Evolutionary conservation across 2,113 vertebrate species (phyloP), one percentile per base, ranked within the genome.

Genomic region (Malurus cyaneus): DNA sequence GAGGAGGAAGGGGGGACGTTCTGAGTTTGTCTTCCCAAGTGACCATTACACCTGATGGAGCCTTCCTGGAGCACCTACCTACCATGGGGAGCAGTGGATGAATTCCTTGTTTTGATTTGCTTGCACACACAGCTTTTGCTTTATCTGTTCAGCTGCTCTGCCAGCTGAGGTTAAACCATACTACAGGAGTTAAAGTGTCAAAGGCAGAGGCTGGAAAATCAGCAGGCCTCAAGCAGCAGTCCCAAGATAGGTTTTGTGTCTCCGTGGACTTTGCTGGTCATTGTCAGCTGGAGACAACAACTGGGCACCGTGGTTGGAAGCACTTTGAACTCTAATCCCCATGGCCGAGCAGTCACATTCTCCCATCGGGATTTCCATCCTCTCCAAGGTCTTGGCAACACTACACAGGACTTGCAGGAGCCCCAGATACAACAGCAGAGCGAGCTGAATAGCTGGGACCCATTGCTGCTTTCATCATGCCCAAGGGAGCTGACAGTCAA

Each of bases 261-360:
- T 94, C 74, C 25, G 2, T 94, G 91, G 67, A 61, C 83, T 93
- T 86, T 83, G 54, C 94, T 88, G 71, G 66, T 56, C 71, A 88
- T 88, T 93, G 88, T 93, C 91, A 92, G 76, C 79, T 57, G 82
- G 76, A 95, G 59, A 88, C 61, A 93, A 53, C 69, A 88, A 74
- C 71, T 17, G 39, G 77, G 72, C 65, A 56, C 65, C 16, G 1
- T 11, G 82, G 49, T 32, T 76, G 80, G 64, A 60, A 92, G 88
- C 79, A 82, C 73, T 89, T 95, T 91, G 92, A 87, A 94, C 85
- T 78, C 92, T 94, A 93, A 96, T 95, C 94, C 90, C 71, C 11
- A 1, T 7, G 3, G 62, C 9, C 0, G 50, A 67, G 66, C 17
- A 13, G 25, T 10, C 4, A 0, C 71, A 91, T 92, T 92, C 83